Base-by-base conservation (phyloP, 2,888 invertebrate species). In the Sminthurides aquaticus region DNA sequence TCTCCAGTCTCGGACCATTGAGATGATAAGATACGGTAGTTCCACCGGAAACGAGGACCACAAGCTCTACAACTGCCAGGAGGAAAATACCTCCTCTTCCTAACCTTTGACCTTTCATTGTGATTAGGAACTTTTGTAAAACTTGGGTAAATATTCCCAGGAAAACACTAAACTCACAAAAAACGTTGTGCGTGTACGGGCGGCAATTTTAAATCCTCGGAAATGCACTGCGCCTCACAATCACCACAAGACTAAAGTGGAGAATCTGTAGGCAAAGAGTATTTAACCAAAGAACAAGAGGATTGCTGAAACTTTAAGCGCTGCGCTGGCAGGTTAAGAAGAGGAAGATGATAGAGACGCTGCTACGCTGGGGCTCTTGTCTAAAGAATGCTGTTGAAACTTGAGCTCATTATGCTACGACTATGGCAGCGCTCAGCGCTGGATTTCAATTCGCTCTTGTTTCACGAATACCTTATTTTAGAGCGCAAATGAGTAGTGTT, bases 1-100 rank as follows among this genome's bases (percentile, higher is more conserved):
- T 61, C 25, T 67, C 28, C 2, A 67, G 27, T 52, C 28, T 22
- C 2, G 67, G 63, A 11, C 60, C 67, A 57, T 67, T 63, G 22
- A 67, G 57, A 26, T 15, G 43, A 15, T 34, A 34, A 34, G 43
- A 34, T 11, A 34, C 15, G n/a, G n/a, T n/a, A 34, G 8, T 34
- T 34, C 8, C 43, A 11, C 8, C 5, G 43, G 43, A 34, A 5
- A 34, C 43, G 8, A 34, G 15, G 8, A 34, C 43, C 8, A 34
- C 15, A 5, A 34, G 43, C 43, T 34, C 43, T 15, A 34, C n/a
- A n/a, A n/a, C n/a, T n/a, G n/a, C n/a, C n/a, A n/a, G n/a, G n/a
- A n/a, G n/a, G n/a, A n/a, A n/a, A n/a, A n/a, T n/a, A n/a, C n/a
- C n/a, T n/a, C n/a, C n/a, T n/a, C n/a, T 34, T 34, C 43, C 43